Evolutionary conservation across 2,113 vertebrate species (phyloP), one percentile per base, ranked within the genome.

Genomic region (Takifugu bimaculatus): DNA sequence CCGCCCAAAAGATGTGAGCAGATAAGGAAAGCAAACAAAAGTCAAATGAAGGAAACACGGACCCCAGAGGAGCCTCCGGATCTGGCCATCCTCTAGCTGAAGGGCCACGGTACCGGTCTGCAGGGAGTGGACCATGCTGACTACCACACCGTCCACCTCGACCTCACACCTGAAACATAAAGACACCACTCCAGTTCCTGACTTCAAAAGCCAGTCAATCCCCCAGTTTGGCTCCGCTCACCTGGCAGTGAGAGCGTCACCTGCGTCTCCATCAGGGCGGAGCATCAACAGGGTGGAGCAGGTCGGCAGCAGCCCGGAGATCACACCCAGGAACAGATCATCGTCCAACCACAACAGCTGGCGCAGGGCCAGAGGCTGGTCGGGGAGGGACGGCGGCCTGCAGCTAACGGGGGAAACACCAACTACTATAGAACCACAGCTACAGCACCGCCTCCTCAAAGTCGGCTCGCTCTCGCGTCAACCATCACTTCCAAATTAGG

Each of bases 291-390:
- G 56, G 35, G 84, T 59, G 61, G 94, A 94, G 44, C 78, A 83
- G 26, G 68, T 59, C 12, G 90, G 63, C 35, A 57, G 51, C 3
- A 60, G 75, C 32, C 89, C 85, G 43, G 90, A 76, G 65, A 81
- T 79, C 32, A 95, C 58, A 2, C 87, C 87, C 51, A 96, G 63
- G 78, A 98, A 95, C 49, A 87, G 50, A 13, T 92, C 85, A 2
- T 94, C 91, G 42, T 89, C 83, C 54, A 98, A 80, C 97, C 97
- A 99, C 29, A 94, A 90, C 52, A 98, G 81, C 78, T 93, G 88
- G 39, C 88, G 77, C 25, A 98, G 70, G 1, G 80, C 75, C 63
- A 97, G 81, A 13, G 94, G 93, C 58, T 88, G 65, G 43, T 70
- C 57, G 9, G 58, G 79, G 12, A 14, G 61, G 35, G 59, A 15